Evolutionary conservation across 2,797 vertebrate species (phyloP), one percentile per base, ranked within the genome.

Genomic region (Myotis myotis): DNA sequence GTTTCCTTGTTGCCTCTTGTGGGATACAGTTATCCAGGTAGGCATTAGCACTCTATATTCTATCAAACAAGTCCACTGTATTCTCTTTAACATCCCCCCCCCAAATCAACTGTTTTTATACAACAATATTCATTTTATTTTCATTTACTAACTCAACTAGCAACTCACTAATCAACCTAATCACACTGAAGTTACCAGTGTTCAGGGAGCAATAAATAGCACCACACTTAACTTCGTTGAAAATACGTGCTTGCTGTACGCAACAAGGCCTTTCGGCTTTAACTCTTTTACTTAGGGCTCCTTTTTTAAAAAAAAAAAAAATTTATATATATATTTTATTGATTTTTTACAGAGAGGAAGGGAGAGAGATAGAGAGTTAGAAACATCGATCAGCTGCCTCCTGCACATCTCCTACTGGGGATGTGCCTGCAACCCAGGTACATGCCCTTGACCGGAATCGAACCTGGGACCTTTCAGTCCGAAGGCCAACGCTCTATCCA

Each of bases 91-190:
- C 13, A 4, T 22, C 22, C 1, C 1, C 33, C 9, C 20, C 51
- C 72, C 28, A 3, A 30, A 64, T 91, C 60, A 68, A 41, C 55
- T 44, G n/a, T 91, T 94, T 36, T 30, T 75, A 28, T 17, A 44
- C 20, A 92, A 55, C 4, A n/a, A 30, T 72, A 36, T 66, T 87
- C n/a, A 71, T 51, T 91, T 66, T 89, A 19, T 72, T 78, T 80
- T 66, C 70, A 55, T 62, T 85, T 85, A 60, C 79, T 79, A 82
- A 81, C 66, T 87, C 62, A 82, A 16, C 60, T 38, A 75, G n/a
- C n/a, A 79, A 66, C 57, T 78, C 74, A 70, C 93, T 71, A 66
- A 66, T 72, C 49, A 93, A 51, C 10, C 44, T 88, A 94, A 82
- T 90, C 85, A 86, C 41, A 53, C 8, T 53, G n/a, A 95, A 60